Conservation (phyloP, 64 coral and sea anemone genomes). For the Montipora efflorescens region DNA sequence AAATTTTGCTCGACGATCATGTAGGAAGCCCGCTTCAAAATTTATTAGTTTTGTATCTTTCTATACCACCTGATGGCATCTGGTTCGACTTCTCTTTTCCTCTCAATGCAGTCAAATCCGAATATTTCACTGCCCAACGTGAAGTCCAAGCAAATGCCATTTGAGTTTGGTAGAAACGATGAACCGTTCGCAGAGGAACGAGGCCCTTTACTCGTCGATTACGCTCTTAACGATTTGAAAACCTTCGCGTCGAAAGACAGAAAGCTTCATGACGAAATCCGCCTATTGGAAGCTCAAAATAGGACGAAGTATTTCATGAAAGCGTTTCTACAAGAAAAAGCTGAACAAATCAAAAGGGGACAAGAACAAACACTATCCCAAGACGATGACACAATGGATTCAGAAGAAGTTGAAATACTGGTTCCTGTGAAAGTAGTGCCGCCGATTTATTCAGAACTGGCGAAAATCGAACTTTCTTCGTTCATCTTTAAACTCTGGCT, state of each 20-base stretch:
- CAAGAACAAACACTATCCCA: neutral
- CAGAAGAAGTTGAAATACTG: neutral
- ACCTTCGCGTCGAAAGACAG: neutral
- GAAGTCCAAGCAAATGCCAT: neutral
- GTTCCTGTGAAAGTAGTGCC: neutral
- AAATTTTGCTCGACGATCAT: neutral
- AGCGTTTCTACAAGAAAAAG: constrained; percentile 5
- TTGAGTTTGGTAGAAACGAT: neutral
- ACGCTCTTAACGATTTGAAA: neutral
- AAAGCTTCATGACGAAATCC: neutral
- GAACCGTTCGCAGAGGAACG: neutral
- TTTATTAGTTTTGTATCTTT: neutral
- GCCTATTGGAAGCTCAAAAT: neutral
- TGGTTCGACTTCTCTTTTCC: neutral
- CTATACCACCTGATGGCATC: neutral
- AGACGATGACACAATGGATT: neutral
- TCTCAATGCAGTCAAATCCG: neutral
- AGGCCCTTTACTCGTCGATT: neutral
- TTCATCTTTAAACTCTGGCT: constrained; percentile 4
- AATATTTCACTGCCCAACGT: neutral
- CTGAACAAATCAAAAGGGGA: neutral
- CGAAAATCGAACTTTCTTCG: neutral
- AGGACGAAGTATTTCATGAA: neutral
- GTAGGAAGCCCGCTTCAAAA: too few species aligned
- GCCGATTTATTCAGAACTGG: neutral